Percentiles rank a stretch among this genome's conserved stretches.
Evolutionary conservation across 2,797 vertebrate species (phyloP).

Genomic region (Limosa lapponica): DNA sequence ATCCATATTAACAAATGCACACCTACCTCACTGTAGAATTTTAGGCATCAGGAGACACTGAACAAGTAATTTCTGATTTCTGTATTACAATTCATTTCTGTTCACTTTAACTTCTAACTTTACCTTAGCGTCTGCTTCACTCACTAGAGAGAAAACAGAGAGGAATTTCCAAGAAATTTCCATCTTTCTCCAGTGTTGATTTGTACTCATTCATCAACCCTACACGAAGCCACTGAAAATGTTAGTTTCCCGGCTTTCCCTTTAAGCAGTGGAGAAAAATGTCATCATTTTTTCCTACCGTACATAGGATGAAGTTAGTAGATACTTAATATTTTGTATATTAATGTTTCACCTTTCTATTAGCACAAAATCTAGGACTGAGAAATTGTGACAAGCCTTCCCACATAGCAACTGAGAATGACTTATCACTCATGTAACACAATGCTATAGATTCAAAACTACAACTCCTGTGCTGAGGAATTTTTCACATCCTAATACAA

Average conservation of each 20-base stretch:
- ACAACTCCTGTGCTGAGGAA: not conserved
- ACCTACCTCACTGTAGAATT: not conserved
- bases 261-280: not conserved
- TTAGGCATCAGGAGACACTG: not conserved
- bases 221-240: not conserved
- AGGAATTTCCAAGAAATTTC: not conserved
- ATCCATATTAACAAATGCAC: not conserved
- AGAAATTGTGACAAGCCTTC: not conserved
- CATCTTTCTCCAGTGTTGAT: not conserved
- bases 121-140: not conserved
- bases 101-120: not conserved
- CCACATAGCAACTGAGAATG: not conserved
- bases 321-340: not conserved
- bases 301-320: not conserved
- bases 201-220: not conserved
- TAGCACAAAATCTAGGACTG: not conserved
- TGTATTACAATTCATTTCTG: not conserved
- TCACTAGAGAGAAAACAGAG: not conserved
- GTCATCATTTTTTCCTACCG: too few species aligned
- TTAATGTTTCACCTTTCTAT: not conserved
- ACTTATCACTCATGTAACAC: not conserved
- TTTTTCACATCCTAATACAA: not conserved
- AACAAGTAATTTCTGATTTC: not conserved
- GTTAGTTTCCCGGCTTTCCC: not conserved
- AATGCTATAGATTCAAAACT: not conserved